Evolutionary conservation across 2,113 vertebrate genomes (phyloP), one percentile per base, ranked within the genome.

Genomic region (Rhea americana): DNA sequence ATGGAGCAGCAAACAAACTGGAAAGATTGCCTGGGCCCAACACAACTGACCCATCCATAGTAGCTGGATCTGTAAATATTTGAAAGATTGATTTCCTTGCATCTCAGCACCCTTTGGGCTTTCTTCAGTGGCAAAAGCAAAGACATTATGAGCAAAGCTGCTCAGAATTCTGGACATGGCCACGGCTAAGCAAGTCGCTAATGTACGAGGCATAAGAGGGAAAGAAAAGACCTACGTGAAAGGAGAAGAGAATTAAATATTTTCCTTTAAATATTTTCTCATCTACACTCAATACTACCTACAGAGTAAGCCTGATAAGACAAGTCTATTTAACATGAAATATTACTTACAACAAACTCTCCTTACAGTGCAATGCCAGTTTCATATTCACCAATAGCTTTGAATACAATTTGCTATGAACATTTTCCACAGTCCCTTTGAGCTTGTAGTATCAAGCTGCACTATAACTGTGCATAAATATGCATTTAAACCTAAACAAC

Each of bases 81-180:
- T 67, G 82, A 88, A 66, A 63, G 41, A 79, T 66, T 4, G 3
- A 79, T 74, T 90, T 92, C 67, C 77, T 87, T 63, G 62, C 83
- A 63, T 71, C 66, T 82, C 8, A 0, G 21, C 1, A 4, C 11
- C 35, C 76, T 92, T 91, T 78, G 56, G 55, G 61, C 51, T 24
- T 24, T 88, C 61, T 58, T 83, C 22, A 9, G 53, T 41, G 78
- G 63, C 32, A 86, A 87, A 92, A 68, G 45, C 5, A 6, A 82
- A 88, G 75, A 62, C 65, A 82, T 66, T 70, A 37, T 50, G 48
- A 79, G 70, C 2, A 1, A 89, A 91, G 48, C 51, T 87, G 63
- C 53, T 94, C 85, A 88, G 79, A 62, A 95, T 94, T 94, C 90
- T 72, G 80, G 47, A 73, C 87, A 92, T 68, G 85, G 82, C 13